Conservation (phyloP, 2,888 invertebrate genomes). For the Apodemia hepburni region DNA sequence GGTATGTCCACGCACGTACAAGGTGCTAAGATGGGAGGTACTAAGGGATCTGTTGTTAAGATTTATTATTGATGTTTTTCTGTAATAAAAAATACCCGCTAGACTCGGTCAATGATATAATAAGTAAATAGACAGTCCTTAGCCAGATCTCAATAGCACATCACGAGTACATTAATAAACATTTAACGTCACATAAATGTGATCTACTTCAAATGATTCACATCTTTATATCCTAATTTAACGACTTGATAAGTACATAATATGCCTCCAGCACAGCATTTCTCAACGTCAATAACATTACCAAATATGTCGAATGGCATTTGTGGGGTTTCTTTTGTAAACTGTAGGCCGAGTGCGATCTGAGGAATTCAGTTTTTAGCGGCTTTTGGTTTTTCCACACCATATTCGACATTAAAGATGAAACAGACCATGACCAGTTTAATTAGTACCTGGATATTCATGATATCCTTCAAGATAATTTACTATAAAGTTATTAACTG, state of each 20-base stretch:
- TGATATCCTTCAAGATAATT: slow-evolving; percentile 27
- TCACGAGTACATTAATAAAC: background rate
- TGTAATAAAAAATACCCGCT: too few relatives aligned
- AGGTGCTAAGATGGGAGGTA: too few relatives aligned
- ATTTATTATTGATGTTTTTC: too few relatives aligned
- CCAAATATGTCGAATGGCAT: slow-evolving; percentile 47
- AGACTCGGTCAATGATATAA: too few relatives aligned
- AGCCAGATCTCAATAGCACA: background rate
- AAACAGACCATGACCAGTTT: slow-evolving; percentile 50
- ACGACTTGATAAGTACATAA: slow-evolving; percentile 47
- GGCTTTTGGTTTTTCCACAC: slow-evolving; percentile 46
- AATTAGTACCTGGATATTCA: slow-evolving; percentile 62
- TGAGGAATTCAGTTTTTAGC: slow-evolving; percentile 61
- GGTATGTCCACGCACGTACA: too few relatives aligned
- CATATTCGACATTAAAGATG: slow-evolving; percentile 51
- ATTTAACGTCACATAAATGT: slow-evolving; percentile 26
- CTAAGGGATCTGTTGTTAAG: too few relatives aligned
- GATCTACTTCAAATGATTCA: background rate
- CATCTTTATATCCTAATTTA: slow-evolving; percentile 39
- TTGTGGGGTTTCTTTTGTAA: slow-evolving; percentile 49
- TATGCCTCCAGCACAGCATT: slow-evolving; percentile 37
- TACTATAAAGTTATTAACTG: slow-evolving; percentile 61
- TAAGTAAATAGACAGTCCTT: too few relatives aligned
- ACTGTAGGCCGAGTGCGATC: slow-evolving; percentile 43
- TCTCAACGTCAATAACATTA: slow-evolving; percentile 46